A percentile compares a stretch with the other conserved stretches of the same genome.
Evolutionary conservation across 2,797 vertebrate genomes (phyloP).

Genomic region (Schizopygopsis malacanthus): DNA sequence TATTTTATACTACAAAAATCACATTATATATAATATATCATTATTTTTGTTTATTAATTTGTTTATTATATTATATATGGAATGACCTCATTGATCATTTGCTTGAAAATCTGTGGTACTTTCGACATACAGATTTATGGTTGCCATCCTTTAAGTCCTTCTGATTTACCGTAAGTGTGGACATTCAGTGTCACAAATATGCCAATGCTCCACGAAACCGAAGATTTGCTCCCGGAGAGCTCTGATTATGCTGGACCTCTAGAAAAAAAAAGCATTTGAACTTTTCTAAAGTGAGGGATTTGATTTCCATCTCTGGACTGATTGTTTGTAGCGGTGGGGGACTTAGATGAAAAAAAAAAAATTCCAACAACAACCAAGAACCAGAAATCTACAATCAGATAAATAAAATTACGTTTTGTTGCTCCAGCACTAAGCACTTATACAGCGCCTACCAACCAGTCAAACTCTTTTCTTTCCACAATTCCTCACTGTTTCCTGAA

Average conservation of each 20-base stretch:
- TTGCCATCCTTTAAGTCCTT: not conserved
- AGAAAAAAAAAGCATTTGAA: slow-evolving; percentile 66
- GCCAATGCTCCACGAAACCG: slow-evolving; percentile 57
- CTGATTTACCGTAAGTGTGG: slow-evolving; percentile 6
- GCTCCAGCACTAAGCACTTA: slow-evolving; percentile 59
- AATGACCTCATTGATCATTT: not conserved
- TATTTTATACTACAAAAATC: not conserved
- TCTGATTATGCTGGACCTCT: slow-evolving; percentile 63
- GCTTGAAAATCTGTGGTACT: not conserved
- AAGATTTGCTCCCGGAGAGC: slow-evolving; percentile 64
- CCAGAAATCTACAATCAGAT: slow-evolving; percentile 74
- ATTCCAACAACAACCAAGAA: slow-evolving; percentile 43
- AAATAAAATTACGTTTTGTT: slow-evolving; percentile 74
- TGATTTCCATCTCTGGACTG: slow-evolving; percentile 77
- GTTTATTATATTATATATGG: not conserved
- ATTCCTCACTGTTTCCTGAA: slow-evolving; percentile 86
- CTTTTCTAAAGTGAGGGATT: slow-evolving; percentile 73
- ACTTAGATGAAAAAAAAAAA: slow-evolving; percentile 66
- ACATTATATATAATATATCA: not conserved
- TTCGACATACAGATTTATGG: not conserved
- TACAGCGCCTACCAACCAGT: slow-evolving; percentile 70
- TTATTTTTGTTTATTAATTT: not conserved
- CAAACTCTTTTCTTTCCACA: slow-evolving; percentile 79
- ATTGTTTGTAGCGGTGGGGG: slow-evolving; percentile 70
- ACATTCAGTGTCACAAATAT: slow-evolving; percentile 15